These are phyloP conservation scores for Pseudotriccus pelzelni DNA, from an alignment of 2,797 vertebrate species.

Conservation along the genomic window DNA sequence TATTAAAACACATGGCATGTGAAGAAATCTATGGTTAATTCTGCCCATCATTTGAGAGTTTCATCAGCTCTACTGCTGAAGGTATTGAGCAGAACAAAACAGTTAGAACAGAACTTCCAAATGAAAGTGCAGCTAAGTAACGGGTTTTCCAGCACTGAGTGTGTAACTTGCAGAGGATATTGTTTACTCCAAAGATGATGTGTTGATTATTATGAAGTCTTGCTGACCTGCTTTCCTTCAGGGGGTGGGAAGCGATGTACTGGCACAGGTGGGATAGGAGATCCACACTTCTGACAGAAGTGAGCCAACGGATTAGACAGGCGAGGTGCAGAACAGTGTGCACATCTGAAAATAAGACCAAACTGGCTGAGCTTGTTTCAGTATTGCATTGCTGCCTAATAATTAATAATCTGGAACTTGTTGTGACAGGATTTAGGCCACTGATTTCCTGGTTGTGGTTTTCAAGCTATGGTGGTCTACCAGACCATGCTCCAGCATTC, in stretches of 20 bases:
- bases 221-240: constrained; percentile 83
- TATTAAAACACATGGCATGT: background rate
- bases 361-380: background rate
- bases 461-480: background rate
- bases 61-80: background rate
- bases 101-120: background rate
- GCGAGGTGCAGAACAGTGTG: constrained; percentile 77
- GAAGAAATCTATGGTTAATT: background rate
- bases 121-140: background rate
- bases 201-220: background rate
- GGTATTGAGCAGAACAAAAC: background rate
- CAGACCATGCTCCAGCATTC: background rate
- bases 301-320: constrained; percentile 83
- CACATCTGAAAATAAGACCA: constrained; percentile 79
- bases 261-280: constrained; percentile 75
- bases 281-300: constrained; percentile 89
- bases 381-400: background rate
- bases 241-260: constrained; percentile 75
- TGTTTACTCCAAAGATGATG: background rate
- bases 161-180: background rate
- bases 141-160: background rate
- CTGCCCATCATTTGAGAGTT: background rate
- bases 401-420: background rate
- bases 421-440: background rate
- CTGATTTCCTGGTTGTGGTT: background rate